Evolutionary conservation across 92 coral and sea anemone genomes (phyloP), one percentile per base, ranked within the genome.

Genomic region (Anthopleura xanthogrammica): DNA sequence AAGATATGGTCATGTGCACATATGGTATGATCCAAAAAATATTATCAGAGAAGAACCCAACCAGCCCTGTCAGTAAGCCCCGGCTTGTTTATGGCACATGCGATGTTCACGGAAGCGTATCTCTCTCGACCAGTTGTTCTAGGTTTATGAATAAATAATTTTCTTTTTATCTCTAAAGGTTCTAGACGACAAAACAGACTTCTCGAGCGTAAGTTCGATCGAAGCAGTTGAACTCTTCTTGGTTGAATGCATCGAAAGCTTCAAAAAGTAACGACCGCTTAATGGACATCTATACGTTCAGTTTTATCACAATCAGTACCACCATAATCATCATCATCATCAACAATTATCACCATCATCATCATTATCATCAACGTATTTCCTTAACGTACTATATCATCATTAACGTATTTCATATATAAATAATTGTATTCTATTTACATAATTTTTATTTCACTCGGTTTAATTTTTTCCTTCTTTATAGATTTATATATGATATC

Each of bases 151-250:
- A 43, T 75, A n/a, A n/a, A n/a, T 13, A 23, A 42, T 75, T 75
- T 54, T 54, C 13, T 43, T 43, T 2, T 3, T 6, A 54, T 10
- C 58, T 54, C 16, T 16, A 76, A 80, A 94, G 98, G 98, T 92
- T 48, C 83, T 94, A 46, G 98, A 95, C 43, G 98, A 88, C 24
- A 84, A 88, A 24, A 90, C 92, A 55, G 95, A 92, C 88, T 92
- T 94, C 64, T 76, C 91, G 3, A 83, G 84, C 23, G 89, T 89
- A 20, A 82, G 79, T 16, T 88, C 94, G 16, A 92, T 94, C 86
- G 87, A 85, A 23, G 92, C 91, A 19, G 83, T 94, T 74, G 94
- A 90, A 85, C 82, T 84, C 52, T 94, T 94, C 84, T 85, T 94
- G n/a, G 77, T 85, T 56, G 89, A 90, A 43, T 94, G 98, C 78